Base-by-base conservation (phyloP, 1,140 invertebrate species). In the Pentalonia nigronervosa region DNA sequence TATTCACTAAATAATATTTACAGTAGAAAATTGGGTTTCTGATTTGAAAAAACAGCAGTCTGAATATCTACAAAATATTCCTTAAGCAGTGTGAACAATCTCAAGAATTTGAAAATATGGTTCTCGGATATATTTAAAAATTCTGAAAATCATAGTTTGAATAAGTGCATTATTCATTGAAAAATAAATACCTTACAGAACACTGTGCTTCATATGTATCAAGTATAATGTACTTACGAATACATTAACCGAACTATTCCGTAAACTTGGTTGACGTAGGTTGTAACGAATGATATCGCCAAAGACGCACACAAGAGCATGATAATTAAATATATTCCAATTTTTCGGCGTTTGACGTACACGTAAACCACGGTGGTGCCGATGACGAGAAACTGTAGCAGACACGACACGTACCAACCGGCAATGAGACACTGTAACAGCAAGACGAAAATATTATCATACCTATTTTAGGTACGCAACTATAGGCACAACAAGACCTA, bases 341-440 rank as follows among this genome's bases (percentile, higher is more conserved):
- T 25, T 50, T 87, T 76, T 14, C 48, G 88, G 53, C 87, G 89
- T 83, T 88, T 90, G 23, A 53, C 56, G 48, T 97, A 94, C 11
- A 96, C 96, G 94, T 97, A 97, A 92, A 98, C 96, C 94, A 98
- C 96, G 36, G 98, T 95, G 1, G 98, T 97, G 36, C 97, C 97
- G 4, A 98, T 95, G 94, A 98, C 96, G 95, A 98, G 98, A 93
- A 98, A 95, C 95, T 98, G 98, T 86, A 98, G 98, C 95, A 98
- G 98, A 91, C 97, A 98, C 14, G 98, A 97, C 89, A 99, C 95
- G 94, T 98, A 99, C 98, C 98, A 99, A 0, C 97, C 97, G 96
- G 98, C 98, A 91, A 97, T 97, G 96, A 99, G 97, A 95, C 98
- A 98, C 97, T 98, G 95, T 84, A 96, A 50, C 3, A 53, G 7